These are phyloP conservation scores for Phania funesta DNA, from an alignment of 2,888 invertebrate species.

Conservation along the genomic window DNA sequence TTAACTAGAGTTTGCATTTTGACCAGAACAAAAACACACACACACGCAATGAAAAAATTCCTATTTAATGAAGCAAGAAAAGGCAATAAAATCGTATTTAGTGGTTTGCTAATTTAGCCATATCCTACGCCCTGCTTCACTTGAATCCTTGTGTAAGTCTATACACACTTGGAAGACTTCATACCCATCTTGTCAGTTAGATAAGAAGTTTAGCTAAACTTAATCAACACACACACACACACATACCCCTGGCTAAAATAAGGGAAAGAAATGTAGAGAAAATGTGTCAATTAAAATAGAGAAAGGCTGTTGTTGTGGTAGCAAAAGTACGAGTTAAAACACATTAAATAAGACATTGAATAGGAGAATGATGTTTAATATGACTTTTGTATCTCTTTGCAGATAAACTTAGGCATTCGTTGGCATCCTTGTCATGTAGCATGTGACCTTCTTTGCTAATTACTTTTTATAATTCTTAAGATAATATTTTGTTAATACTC, in stretches of 20 bases:
- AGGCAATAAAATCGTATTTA: constrained; percentile 61
- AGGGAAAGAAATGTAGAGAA: not conserved
- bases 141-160: constrained; percentile 11
- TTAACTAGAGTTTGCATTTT: constrained; percentile 14
- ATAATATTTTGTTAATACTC: constrained; percentile 41
- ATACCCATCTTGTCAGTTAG: constrained; percentile 55
- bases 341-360: constrained; percentile 49
- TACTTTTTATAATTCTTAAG: constrained; percentile 44
- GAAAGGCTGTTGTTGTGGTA: not conserved
- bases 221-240: not conserved
- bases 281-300: constrained; percentile 64
- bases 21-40: constrained; percentile 23
- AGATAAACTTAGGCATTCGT: not conserved
- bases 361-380: constrained; percentile 32
- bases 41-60: constrained; percentile 15
- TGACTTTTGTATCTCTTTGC: not conserved
- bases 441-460: constrained; percentile 37
- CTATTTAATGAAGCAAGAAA: constrained; percentile 66
- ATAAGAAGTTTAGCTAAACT: constrained; percentile 52
- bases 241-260: not conserved
- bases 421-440: constrained; percentile 38
- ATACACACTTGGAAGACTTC: constrained; percentile 50
- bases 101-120: constrained; percentile 64
- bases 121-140: constrained; percentile 10
- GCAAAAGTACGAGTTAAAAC: constrained; percentile 45